phyloP scores from a whole-genome alignment of 2,888 invertebrate genomes.

The Sinodicranocentrus sp. region DNA sequence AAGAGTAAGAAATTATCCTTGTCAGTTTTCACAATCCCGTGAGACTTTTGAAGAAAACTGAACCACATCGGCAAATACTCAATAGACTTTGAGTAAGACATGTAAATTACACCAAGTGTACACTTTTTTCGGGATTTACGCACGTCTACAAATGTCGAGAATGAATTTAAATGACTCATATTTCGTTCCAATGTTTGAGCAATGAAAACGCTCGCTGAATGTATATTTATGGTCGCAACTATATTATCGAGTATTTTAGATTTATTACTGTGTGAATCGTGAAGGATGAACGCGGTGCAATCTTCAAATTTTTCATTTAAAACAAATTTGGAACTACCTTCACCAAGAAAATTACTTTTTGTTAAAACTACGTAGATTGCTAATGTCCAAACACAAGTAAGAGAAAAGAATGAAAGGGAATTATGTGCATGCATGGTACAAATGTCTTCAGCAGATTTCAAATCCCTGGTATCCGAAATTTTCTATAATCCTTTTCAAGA shows the following conservation, averaged over 20 bases:
- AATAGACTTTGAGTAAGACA: neutral
- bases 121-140: neutral
- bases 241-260: neutral
- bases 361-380: no score
- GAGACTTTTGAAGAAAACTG: neutral
- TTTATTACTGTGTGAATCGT: neutral
- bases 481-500: no score
- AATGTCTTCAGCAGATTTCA: no score
- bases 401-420: no score
- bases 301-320: neutral
- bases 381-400: no score
- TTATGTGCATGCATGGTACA: no score
- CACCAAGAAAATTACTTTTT: no score
- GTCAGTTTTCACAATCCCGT: constrained; percentile 61
- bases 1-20: constrained; percentile 64
- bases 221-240: neutral
- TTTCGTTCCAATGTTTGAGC: neutral
- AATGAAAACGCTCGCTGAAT: neutral
- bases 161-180: neutral
- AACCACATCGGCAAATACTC: neutral
- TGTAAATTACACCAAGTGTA: neutral
- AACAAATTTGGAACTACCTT: no score
- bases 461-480: no score
- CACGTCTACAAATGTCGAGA: neutral
- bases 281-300: neutral